Percentiles rank a stretch among this genome's conserved stretches.
Conservation (phyloP, 2,888 invertebrate genomes). For the Drosophila borborema region DNA sequence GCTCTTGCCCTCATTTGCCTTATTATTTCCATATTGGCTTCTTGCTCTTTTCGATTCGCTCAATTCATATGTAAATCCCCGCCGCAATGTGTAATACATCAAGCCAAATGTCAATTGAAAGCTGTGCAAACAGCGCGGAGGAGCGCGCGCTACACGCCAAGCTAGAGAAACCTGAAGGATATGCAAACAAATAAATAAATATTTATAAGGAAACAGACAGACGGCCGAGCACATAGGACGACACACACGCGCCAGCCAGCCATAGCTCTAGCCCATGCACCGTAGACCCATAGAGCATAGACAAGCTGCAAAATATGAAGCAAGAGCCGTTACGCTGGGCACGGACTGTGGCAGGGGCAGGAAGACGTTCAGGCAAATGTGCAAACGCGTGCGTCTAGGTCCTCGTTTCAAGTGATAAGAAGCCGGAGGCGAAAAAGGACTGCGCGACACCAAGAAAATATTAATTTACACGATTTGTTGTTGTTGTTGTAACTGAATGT, state of each 20-base stretch:
- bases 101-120: slow-evolving; percentile 66
- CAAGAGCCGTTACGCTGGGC: slow-evolving; percentile 38
- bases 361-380: slow-evolving; percentile 66
- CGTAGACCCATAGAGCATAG: slow-evolving; percentile 25
- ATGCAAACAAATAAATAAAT: slow-evolving; percentile 69
- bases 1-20: background rate
- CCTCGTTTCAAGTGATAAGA: slow-evolving; percentile 57
- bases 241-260: slow-evolving; percentile 65
- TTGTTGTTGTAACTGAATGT: slow-evolving; percentile 27
- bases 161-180: slow-evolving; percentile 44
- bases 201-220: slow-evolving; percentile 50
- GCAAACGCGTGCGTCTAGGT: slow-evolving; percentile 69
- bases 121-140: slow-evolving; percentile 67
- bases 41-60: slow-evolving; percentile 1
- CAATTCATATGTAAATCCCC: slow-evolving; percentile 57
- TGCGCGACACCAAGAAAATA: slow-evolving; percentile 67
- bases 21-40: background rate
- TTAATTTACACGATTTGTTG: slow-evolving; percentile 70
- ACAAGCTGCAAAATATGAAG: slow-evolving; percentile 70
- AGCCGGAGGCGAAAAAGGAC: slow-evolving; percentile 12
- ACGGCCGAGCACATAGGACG: slow-evolving; percentile 37
- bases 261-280: background rate
- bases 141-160: slow-evolving; percentile 11
- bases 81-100: slow-evolving; percentile 26
- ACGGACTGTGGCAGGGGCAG: slow-evolving; percentile 42